A percentile compares a stretch with the other conserved stretches of the same genome.
Evolutionary conservation across 2,888 invertebrate species (phyloP).

Genomic region (Drosophila dives): DNA sequence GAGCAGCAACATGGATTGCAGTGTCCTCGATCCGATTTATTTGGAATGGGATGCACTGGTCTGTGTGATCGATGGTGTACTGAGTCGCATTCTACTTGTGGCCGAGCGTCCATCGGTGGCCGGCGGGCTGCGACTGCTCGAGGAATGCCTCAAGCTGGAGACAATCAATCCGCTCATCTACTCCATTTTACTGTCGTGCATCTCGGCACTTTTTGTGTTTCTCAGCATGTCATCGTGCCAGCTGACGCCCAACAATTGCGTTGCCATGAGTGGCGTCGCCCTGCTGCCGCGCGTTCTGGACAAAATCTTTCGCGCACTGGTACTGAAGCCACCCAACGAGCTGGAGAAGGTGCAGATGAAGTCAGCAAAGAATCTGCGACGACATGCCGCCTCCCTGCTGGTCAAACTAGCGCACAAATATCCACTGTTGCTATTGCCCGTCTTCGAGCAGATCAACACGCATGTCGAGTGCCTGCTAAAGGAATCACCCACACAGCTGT

Average conservation of each 20-base stretch:
- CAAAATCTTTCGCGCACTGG: constrained; percentile 94
- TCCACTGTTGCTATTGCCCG: constrained; percentile 92
- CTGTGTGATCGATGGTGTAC: constrained; percentile 92
- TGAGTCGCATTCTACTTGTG: constrained; percentile 91
- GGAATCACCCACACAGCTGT: constrained; percentile 82
- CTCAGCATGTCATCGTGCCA: constrained; percentile 94
- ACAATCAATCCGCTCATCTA: constrained; percentile 92
- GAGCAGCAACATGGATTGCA: constrained; percentile 68
- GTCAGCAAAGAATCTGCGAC: constrained; percentile 92
- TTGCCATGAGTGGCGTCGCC: constrained; percentile 88
- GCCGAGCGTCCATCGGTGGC: constrained; percentile 91
- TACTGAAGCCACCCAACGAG: constrained; percentile 89
- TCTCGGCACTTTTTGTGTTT: constrained; percentile 96
- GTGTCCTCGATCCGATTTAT: constrained; percentile 88
- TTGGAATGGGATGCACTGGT: constrained; percentile 94
- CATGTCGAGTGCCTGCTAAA: constrained; percentile 90
- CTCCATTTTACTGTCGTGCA: constrained; percentile 94
- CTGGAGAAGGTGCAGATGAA: constrained; percentile 86
- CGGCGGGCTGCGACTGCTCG: constrained; percentile 91
- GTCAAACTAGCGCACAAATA: constrained; percentile 96
- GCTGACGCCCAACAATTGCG: constrained; percentile 87
- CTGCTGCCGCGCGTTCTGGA: constrained; percentile 92
- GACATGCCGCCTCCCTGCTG: constrained; percentile 95
- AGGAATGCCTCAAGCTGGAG: constrained; percentile 90
- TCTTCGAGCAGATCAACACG: constrained; percentile 93